Percentiles rank a stretch among this genome's conserved stretches.
These are phyloP conservation scores for Tychaedon coryphoeus DNA, from an alignment of 2,113 vertebrate genomes.

Conservation along the genomic window DNA sequence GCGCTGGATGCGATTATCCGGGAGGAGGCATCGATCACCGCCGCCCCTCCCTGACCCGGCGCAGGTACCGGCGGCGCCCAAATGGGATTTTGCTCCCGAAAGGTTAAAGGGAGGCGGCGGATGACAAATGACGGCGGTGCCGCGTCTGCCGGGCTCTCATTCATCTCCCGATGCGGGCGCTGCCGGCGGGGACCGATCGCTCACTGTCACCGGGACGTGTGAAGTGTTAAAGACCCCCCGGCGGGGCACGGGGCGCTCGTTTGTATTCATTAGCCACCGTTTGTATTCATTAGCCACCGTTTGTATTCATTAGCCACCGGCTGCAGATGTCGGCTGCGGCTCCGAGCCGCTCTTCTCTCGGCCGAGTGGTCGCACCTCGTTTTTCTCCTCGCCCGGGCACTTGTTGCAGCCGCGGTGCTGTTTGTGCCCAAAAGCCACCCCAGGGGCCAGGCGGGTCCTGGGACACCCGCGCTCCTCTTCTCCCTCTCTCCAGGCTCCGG, in stretches of 20 bases:
- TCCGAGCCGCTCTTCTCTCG: neutral
- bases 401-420: neutral
- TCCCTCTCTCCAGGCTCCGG: neutral
- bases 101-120: neutral
- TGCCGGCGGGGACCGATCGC: neutral
- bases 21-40: neutral
- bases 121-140: slow-evolving; percentile 12
- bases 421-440: neutral
- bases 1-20: neutral
- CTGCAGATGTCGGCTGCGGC: neutral
- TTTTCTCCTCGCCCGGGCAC: neutral
- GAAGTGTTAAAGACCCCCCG: slow-evolving; percentile 40
- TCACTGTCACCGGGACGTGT: slow-evolving; percentile 38
- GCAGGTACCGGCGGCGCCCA: neutral
- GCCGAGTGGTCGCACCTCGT: too few species aligned
- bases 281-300: neutral
- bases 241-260: slow-evolving; percentile 19
- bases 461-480: neutral
- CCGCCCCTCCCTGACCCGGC: slow-evolving; percentile 23
- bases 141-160: neutral
- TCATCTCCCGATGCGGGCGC: slow-evolving; percentile 1
- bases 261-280: slow-evolving; percentile 23
- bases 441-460: fast-evolving
- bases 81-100: neutral
- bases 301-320: neutral